Evolutionary conservation across 2,888 invertebrate species (phyloP).

Genomic region (Archips xylosteana): DNA sequence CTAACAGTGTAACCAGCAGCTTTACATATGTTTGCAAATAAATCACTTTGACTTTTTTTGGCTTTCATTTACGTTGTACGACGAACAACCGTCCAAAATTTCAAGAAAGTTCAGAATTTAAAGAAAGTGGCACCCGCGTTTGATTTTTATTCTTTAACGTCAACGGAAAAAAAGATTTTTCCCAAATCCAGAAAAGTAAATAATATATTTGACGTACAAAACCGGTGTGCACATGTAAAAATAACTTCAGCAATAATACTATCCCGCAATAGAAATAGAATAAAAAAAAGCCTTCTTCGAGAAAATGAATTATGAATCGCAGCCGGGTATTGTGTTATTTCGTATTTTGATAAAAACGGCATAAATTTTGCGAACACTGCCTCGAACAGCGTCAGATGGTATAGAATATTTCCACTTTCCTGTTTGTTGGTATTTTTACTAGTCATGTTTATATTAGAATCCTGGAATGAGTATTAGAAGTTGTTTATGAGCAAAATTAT

Average conservation of each 20-base stretch:
- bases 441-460: constrained; percentile 1
- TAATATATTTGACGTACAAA: too few relatives aligned
- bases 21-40: too few relatives aligned
- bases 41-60: too few relatives aligned
- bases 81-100: too few relatives aligned
- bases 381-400: constrained; percentile 35
- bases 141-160: too few relatives aligned
- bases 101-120: too few relatives aligned
- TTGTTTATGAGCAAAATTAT: not conserved
- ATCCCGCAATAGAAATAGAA: constrained; percentile 47
- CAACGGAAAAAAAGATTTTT: too few relatives aligned
- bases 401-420: constrained; percentile 27
- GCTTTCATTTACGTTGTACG: too few relatives aligned
- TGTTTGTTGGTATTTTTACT: constrained; percentile 20
- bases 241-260: constrained; percentile 10
- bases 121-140: too few relatives aligned
- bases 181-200: too few relatives aligned
- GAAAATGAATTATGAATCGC: constrained; percentile 53
- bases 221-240: not conserved
- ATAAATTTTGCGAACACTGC: constrained; percentile 46
- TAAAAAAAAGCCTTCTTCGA: constrained; percentile 32
- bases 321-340: constrained; percentile 44
- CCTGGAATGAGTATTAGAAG: not conserved
- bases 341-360: constrained; percentile 53
- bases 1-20: too few relatives aligned